Conservation (phyloP, 2,797 vertebrate species). For the Philypnodon macrostomus region DNA sequence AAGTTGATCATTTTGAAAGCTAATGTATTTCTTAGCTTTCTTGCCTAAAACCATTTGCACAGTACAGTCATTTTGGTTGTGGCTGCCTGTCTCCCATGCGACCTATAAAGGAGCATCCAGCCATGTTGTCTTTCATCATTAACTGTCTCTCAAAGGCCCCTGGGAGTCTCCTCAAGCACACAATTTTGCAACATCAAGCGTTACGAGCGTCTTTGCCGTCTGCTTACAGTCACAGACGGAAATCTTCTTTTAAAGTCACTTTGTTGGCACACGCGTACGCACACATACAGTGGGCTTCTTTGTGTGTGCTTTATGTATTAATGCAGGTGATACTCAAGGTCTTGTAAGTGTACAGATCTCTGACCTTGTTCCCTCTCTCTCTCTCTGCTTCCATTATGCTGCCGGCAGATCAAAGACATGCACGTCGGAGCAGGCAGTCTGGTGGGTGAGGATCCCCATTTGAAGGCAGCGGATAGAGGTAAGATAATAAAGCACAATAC, state of each 20-base stretch:
- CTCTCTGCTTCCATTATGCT: conserved; percentile 54
- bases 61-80: conserved; percentile 46
- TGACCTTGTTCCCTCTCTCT: conserved; percentile 65
- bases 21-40: too few species aligned
- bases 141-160: conserved; percentile 47
- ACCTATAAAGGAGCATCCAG: conserved; percentile 50
- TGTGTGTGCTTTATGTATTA: conserved; percentile 29
- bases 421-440: conserved; percentile 23
- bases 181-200: conserved; percentile 50
- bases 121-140: conserved; percentile 66
- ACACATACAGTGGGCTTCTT: background rate
- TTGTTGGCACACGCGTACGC: background rate
- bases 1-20: too few species aligned
- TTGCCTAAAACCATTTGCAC: too few species aligned
- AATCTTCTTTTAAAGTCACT: conserved; percentile 27
- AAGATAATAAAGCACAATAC: conserved; percentile 40
- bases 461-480: conserved; percentile 65
- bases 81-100: conserved; percentile 31
- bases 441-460: conserved; percentile 52
- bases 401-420: conserved; percentile 67
- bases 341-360: conserved; percentile 34
- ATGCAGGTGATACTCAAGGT: conserved; percentile 35
- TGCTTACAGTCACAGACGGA: conserved; percentile 45
- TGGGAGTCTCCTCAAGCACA: conserved; percentile 39
- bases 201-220: conserved; percentile 27